Conservation (phyloP, 2,888 invertebrate species). For the Protophormia terraenovae region DNA sequence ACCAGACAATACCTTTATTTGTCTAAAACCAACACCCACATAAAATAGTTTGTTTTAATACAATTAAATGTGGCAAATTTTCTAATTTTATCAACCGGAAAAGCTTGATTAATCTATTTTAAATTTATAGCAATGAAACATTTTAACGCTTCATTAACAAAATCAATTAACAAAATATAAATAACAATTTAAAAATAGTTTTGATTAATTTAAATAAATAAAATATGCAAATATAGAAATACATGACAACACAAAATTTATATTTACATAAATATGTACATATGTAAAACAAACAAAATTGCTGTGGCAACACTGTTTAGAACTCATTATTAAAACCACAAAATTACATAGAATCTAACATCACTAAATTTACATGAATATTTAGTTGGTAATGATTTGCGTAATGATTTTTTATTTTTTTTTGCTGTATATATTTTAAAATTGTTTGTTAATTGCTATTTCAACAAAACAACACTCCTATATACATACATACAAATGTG, state of each 20-base stretch:
- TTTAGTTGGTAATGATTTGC: conserved; percentile 43
- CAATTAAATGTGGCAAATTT: not conserved
- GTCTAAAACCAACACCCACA: too few relatives aligned
- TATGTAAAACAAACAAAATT: not conserved
- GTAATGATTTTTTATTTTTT: conserved; percentile 22
- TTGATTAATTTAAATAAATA: not conserved
- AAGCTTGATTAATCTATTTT: not conserved
- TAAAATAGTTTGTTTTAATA: too few relatives aligned
- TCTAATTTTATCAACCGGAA: not conserved
- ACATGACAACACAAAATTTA: too few relatives aligned
- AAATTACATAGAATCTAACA: conserved; percentile 1
- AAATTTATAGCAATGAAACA: not conserved
- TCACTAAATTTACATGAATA: conserved; percentile 28
- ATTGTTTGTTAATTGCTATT: conserved; percentile 75
- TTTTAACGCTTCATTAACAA: not conserved
- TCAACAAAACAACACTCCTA: conserved; percentile 50
- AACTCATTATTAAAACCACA: conserved; percentile 26
- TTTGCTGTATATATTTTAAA: conserved; percentile 69
- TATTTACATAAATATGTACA: not conserved
- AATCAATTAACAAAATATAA: not conserved
- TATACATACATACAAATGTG: not conserved
- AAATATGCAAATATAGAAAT: not conserved
- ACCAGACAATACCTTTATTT: too few relatives aligned
- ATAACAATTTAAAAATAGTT: not conserved
- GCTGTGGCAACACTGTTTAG: not conserved